Conservation (phyloP, 2,113 vertebrate species). For the Cyprinodon tularosa region DNA sequence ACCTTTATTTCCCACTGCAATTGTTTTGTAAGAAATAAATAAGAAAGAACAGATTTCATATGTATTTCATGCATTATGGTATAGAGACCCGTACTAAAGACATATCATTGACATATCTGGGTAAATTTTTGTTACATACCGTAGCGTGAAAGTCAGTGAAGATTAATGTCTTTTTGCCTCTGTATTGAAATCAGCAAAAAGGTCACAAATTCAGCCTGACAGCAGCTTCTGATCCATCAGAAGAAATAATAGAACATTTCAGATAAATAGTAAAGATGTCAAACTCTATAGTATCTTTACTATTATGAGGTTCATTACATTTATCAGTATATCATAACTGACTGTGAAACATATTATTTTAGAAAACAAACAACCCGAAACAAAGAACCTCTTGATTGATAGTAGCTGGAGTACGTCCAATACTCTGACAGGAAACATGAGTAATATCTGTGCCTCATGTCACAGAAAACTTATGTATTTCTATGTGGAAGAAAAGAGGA, state of each 20-base stretch:
- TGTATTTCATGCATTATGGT: background rate
- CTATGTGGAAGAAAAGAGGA: constrained; percentile 20
- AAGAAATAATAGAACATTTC: constrained; percentile 26
- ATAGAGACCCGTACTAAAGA: background rate
- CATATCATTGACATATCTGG: background rate
- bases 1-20: background rate
- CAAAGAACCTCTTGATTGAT: constrained; percentile 1
- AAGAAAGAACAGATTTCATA: background rate
- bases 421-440: constrained; percentile 44
- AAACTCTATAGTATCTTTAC: background rate
- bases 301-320: background rate
- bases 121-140: constrained; percentile 7
- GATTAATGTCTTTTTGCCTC: constrained; percentile 34
- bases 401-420: constrained; percentile 21
- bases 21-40: background rate
- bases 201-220: constrained; percentile 36
- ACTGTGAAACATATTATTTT: background rate
- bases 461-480: constrained; percentile 40
- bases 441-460: constrained; percentile 32
- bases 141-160: constrained; percentile 11
- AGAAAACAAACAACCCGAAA: background rate
- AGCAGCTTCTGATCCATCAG: constrained; percentile 40
- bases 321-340: background rate
- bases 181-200: constrained; percentile 17
- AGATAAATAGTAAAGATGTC: background rate